Conservation (phyloP, 2,888 invertebrate species). For the Cantharis rufa region DNA sequence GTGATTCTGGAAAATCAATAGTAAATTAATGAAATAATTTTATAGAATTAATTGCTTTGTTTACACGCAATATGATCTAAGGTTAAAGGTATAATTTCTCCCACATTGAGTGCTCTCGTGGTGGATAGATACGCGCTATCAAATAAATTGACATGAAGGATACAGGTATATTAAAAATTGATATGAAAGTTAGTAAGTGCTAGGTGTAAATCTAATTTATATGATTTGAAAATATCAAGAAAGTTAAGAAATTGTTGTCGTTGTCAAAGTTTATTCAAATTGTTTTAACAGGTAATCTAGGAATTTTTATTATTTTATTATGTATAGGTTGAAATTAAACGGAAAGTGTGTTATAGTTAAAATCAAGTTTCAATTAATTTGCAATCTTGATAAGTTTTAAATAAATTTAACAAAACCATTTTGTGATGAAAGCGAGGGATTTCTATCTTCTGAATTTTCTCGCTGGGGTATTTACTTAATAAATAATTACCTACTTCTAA, state of each 20-base stretch:
- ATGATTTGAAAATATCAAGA: background rate
- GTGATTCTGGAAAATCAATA: background rate
- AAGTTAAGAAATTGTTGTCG: background rate
- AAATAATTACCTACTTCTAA: background rate
- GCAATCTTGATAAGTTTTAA: background rate
- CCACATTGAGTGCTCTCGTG: background rate
- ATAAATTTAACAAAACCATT: no score
- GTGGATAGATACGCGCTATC: background rate
- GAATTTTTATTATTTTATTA: background rate
- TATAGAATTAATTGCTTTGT: background rate
- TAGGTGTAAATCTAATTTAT: background rate
- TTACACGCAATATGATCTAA: background rate
- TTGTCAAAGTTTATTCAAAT: background rate
- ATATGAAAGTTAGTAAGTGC: background rate
- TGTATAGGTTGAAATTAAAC: background rate
- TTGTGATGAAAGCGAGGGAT: no score
- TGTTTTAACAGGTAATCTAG: background rate
- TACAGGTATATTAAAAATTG: background rate
- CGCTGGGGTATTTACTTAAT: background rate
- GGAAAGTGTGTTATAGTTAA: background rate
- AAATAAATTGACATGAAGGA: background rate
- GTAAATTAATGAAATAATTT: background rate
- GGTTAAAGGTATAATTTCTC: background rate
- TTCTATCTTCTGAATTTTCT: background rate
- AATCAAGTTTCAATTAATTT: background rate